Evolutionary conservation across 2,113 vertebrate species (phyloP), one percentile per base, ranked within the genome.

Genomic region (Pica pica): DNA sequence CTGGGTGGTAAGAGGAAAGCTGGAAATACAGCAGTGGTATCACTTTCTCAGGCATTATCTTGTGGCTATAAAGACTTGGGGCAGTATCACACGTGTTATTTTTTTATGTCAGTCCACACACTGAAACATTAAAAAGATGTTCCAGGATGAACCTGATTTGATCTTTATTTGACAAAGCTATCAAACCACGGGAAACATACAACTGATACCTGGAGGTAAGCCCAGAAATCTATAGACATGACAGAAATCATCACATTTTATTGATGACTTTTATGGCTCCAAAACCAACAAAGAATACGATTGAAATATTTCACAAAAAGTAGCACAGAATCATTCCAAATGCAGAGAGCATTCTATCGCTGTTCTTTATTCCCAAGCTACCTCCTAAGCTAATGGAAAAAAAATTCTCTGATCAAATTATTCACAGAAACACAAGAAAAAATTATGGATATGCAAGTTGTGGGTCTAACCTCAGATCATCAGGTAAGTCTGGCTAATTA

Each of bases 131-230:
- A 57, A 85, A 82, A 89, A 73, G 50, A 95, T 87, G 61, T 30
- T 83, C 52, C 77, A 63, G 47, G 55, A 73, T 41, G 44, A 50
- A 87, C 89, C 5, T 35, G 28, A 87, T 69, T 61, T 78, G 67
- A 28, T 84, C 37, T 87, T 92, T 91, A 79, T 92, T 91, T 94
- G 89, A 94, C 82, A 84, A 85, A 96, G 70, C 63, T 67, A 93
- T 73, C 53, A 94, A 89, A 68, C 30, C 47, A 46, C 14, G 57
- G 57, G 76, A 91, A 90, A 73, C 11, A 15, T 23, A 60, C 55
- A 79, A 69, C 73, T 84, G 71, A 70, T 17, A 88, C 10, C 61
- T 88, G 86, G 79, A 92, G 35, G 60, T 55, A 80, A 90, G 75
- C 86, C 83, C 88, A 89, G 88, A 94, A 85, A 85, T n/a, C 44